Conservation (phyloP, 2,797 vertebrate species). For the Lacerta bilineata region DNA sequence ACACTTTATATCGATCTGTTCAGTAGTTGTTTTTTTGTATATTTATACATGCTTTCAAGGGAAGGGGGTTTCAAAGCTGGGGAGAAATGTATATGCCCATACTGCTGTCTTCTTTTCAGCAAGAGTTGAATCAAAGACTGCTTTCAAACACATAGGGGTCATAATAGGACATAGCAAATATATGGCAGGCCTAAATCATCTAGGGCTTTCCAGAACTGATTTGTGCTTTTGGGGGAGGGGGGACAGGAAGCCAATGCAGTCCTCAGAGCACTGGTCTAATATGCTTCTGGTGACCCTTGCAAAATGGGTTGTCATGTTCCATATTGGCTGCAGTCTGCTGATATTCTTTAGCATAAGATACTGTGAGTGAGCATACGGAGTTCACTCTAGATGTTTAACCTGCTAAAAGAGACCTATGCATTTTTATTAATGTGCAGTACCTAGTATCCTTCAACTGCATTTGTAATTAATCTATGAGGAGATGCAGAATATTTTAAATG, state of each 20-base stretch:
- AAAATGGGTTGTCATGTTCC: neutral
- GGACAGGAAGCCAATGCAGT: neutral
- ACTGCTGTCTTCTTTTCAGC: neutral
- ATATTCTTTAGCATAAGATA: neutral
- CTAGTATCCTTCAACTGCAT: neutral
- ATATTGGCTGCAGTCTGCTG: neutral
- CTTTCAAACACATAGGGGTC: neutral
- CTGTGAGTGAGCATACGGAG: neutral
- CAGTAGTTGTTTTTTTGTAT: neutral
- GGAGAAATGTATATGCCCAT: neutral
- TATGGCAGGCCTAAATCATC: neutral
- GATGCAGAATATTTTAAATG: neutral
- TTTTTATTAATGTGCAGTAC: neutral
- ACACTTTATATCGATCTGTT: neutral
- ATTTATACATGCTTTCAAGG: neutral
- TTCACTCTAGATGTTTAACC: neutral
- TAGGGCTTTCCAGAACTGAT: slow-evolving; percentile 13
- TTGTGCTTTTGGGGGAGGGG: neutral
- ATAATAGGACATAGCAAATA: neutral
- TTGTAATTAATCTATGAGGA: too few relatives aligned
- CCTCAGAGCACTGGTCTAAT: neutral
- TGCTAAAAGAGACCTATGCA: neutral
- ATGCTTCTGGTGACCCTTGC: neutral
- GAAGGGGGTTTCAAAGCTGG: neutral
- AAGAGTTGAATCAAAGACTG: neutral